phyloP scores from a whole-genome alignment of 2,113 vertebrate species.

The Lontra canadensis region DNA sequence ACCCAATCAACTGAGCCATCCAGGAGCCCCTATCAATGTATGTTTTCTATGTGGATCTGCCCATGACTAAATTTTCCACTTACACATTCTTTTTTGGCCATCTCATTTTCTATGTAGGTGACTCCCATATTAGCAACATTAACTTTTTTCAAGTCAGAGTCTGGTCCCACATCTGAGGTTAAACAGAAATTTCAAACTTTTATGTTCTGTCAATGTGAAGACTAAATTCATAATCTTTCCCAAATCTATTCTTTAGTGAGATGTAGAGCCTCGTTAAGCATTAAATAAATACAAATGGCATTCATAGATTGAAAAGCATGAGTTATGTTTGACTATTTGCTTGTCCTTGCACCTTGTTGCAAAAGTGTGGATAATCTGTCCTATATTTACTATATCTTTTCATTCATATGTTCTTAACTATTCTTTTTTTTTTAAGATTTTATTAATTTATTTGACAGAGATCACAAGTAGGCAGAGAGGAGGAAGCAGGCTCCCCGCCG shows the following conservation, averaged over 20 bases:
- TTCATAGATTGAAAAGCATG: not conserved
- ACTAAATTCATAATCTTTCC: not conserved
- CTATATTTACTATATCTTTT: not conserved
- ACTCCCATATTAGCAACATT: not conserved
- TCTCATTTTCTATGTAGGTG: not conserved
- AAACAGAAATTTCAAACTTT: constrained; percentile 15
- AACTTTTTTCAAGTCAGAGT: not conserved
- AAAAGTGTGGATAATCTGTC: not conserved
- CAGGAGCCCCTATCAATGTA: not conserved
- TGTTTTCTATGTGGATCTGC: not conserved
- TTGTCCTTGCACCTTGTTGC: not conserved
- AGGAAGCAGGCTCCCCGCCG: too few relatives aligned
- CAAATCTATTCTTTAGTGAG: not conserved
- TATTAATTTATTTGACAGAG: too few relatives aligned
- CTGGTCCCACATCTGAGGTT: not conserved
- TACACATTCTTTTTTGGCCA: not conserved
- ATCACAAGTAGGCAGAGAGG: too few relatives aligned
- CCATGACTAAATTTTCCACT: not conserved
- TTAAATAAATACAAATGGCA: not conserved
- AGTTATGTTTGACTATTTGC: not conserved
- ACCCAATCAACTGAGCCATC: not conserved
- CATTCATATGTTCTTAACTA: not conserved
- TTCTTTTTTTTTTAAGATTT: not conserved
- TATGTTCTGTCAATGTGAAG: not conserved
- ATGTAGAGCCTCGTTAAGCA: not conserved